Evolutionary conservation across 2,888 invertebrate genomes (phyloP).

Genomic region (Corythucha ciliata): DNA sequence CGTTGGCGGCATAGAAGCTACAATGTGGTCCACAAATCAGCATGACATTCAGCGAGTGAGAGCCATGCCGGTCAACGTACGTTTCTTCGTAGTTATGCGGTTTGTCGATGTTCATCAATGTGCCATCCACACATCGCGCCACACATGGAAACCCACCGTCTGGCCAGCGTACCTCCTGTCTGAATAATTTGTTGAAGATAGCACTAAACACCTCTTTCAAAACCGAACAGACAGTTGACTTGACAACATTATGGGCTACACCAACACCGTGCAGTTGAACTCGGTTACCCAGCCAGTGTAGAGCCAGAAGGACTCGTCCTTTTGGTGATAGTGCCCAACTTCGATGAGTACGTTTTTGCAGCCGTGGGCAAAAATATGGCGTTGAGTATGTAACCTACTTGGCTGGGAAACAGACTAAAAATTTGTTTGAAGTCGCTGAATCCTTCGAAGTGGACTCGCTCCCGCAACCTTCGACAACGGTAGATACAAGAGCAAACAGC

Average conservation of each 20-base stretch:
- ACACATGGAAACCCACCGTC: neutral
- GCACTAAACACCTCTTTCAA: neutral
- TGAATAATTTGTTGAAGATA: conserved; percentile 5
- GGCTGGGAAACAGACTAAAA: neutral
- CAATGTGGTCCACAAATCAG: neutral
- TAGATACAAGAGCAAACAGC: too few relatives aligned
- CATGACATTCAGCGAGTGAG: neutral
- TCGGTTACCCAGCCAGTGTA: conserved; percentile 4
- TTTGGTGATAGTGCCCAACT: neutral
- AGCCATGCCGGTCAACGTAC: neutral
- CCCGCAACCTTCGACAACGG: too few relatives aligned
- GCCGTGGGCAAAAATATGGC: neutral
- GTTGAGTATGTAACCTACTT: neutral
- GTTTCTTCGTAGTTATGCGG: neutral
- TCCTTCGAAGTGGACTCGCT: too few relatives aligned
- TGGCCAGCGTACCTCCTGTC: neutral
- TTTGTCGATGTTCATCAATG: neutral
- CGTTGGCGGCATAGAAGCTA: neutral
- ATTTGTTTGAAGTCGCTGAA: conserved; percentile 4
- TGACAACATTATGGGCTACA: conserved; percentile 10
- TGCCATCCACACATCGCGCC: neutral
- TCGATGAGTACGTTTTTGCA: neutral
- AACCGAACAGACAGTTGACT: neutral
- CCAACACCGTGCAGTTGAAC: neutral
- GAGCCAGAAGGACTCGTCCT: neutral